Conservation (phyloP, 2,797 vertebrate genomes). For the Acanthis flammea region DNA sequence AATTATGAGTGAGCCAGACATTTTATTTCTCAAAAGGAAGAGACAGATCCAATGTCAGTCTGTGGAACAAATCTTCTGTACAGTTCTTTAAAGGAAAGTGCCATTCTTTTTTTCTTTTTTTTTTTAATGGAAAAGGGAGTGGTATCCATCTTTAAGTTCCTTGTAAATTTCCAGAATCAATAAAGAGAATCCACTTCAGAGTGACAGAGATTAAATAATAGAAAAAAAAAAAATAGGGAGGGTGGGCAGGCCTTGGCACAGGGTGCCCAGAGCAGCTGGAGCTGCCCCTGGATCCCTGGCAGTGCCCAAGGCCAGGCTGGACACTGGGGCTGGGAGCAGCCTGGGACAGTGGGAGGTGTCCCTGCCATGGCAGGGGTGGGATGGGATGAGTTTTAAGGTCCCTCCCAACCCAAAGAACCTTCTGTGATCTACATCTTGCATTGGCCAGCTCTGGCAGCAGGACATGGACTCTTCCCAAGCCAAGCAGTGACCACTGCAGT, state of each 20-base stretch:
- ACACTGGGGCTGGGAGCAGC: not conserved
- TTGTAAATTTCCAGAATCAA: not conserved
- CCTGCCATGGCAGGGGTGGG: not conserved
- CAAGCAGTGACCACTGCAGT: not conserved
- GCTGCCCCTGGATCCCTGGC: not conserved
- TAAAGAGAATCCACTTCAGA: not conserved
- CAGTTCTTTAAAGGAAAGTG: not conserved
- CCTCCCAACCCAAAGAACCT: fast-evolving
- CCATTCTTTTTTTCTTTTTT: no score
- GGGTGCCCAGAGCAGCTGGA: not conserved
- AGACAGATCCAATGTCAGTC: not conserved
- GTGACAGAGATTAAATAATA: no score
- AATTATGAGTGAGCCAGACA: not conserved
- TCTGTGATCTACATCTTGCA: not conserved
- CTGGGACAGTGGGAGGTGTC: not conserved
- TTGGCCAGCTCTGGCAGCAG: not conserved
- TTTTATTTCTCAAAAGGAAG: not conserved
- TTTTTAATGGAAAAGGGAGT: not conserved
- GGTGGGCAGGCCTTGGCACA: not conserved
- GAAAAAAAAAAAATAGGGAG: fast-evolving
- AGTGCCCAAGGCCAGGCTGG: not conserved
- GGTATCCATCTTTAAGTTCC: not conserved
- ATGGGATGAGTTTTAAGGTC: fast-evolving
- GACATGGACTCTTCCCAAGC: not conserved
- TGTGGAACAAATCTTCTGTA: not conserved